Conservation (phyloP, 1,140 invertebrate genomes). For the Argopecten irradians region DNA sequence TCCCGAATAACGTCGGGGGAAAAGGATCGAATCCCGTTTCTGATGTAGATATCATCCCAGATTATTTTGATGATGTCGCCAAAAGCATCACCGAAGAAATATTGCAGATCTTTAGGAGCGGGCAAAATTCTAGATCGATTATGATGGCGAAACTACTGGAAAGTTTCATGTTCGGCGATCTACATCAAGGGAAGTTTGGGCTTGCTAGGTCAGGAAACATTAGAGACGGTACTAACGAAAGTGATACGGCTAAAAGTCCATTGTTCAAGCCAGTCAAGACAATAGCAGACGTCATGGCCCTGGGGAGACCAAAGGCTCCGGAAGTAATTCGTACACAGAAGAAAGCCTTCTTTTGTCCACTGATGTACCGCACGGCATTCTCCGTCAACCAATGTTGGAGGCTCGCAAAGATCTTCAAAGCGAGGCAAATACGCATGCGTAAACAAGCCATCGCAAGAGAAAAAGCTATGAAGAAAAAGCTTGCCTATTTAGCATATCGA, state of each 20-base stretch:
- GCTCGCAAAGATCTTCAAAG: neutral
- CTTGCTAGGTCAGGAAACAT: neutral
- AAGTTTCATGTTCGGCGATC: neutral
- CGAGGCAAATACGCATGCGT: neutral
- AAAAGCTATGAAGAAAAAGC: neutral
- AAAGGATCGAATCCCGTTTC: neutral
- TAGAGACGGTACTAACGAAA: neutral
- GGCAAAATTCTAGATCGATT: neutral
- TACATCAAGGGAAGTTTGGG: neutral
- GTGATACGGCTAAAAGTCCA: neutral
- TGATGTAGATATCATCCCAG: neutral
- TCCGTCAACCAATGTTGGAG: neutral
- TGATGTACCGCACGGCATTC: neutral
- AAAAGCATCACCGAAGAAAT: neutral
- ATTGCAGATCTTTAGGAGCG: neutral
- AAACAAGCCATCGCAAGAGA: neutral
- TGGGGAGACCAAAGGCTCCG: neutral
- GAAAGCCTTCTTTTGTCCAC: neutral
- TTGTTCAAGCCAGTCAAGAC: neutral
- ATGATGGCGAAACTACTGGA: neutral
- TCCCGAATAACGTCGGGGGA: neutral
- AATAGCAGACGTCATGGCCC: neutral
- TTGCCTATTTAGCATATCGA: neutral
- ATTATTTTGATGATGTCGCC: neutral
- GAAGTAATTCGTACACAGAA: neutral